These are phyloP conservation scores for Chymomyza caudatula DNA, from an alignment of 2,888 invertebrate species.

Conservation along the genomic window DNA sequence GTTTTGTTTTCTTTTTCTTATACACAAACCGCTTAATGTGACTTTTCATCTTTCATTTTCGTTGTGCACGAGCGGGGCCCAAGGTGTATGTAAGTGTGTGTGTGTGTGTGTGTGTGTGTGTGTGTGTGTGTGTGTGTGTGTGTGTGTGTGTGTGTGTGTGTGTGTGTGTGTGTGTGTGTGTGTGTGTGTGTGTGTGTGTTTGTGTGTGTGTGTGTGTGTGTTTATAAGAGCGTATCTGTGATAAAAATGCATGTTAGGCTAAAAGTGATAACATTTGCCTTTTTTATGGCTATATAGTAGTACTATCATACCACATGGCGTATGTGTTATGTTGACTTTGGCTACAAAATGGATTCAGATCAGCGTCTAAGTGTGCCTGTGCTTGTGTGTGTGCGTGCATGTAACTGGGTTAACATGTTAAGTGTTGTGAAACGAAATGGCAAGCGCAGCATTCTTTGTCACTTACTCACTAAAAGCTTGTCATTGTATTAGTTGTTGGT, in stretches of 20 bases:
- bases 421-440: slow-evolving; percentile 20
- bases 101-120: too few relatives aligned
- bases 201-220: neutral
- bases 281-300: slow-evolving; percentile 9
- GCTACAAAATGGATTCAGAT: neutral
- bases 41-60: slow-evolving; percentile 24
- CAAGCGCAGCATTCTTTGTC: slow-evolving; percentile 2
- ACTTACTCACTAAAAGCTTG: neutral
- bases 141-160: neutral
- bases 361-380: neutral
- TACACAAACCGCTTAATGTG: slow-evolving; percentile 22
- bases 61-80: neutral
- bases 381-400: neutral
- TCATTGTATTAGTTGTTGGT: neutral
- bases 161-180: neutral
- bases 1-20: slow-evolving; percentile 5
- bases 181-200: neutral
- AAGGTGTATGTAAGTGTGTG: neutral
- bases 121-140: too few relatives aligned
- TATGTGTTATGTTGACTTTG: neutral
- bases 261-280: slow-evolving; percentile 18
- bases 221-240: neutral
- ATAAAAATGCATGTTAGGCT: neutral
- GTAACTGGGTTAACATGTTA: slow-evolving; percentile 23
- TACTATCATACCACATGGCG: neutral